These are phyloP conservation scores for Cataglyphis livida DNA, from an alignment of 2,888 invertebrate genomes.

Conservation along the genomic window DNA sequence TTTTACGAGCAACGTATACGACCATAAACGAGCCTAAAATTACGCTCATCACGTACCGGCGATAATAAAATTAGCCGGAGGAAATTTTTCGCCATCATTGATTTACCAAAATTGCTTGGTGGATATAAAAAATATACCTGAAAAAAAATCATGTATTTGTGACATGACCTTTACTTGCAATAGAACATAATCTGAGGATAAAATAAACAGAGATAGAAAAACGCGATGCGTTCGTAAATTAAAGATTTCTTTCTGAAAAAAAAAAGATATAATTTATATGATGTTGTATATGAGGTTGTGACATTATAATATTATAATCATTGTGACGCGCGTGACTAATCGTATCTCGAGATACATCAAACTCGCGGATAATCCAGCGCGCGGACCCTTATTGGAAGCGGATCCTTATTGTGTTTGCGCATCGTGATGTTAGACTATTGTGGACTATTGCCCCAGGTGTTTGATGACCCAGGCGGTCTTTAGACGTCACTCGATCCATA, in stretches of 20 bases:
- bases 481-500: slow-evolving; percentile 51
- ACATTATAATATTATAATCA: background rate
- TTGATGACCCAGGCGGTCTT: slow-evolving; percentile 51
- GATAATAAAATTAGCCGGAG: background rate
- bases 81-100: background rate
- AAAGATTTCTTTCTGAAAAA: background rate
- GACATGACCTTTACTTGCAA: background rate
- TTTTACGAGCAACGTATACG: background rate
- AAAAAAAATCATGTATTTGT: background rate
- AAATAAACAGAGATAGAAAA: background rate
- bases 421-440: slow-evolving; percentile 55
- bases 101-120: background rate
- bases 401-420: slow-evolving; percentile 52
- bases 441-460: slow-evolving; percentile 53
- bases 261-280: background rate
- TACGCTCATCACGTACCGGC: background rate
- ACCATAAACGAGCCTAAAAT: background rate
- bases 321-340: slow-evolving; percentile 9
- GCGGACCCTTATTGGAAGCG: slow-evolving; percentile 22
- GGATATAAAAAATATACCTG: background rate
- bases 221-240: background rate
- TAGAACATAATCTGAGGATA: background rate
- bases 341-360: slow-evolving; percentile 15
- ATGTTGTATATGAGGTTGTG: too few relatives aligned
- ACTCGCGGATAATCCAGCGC: slow-evolving; percentile 33